Base-by-base conservation (phyloP, 2,113 vertebrate genomes). In the Nothocercus julius region DNA sequence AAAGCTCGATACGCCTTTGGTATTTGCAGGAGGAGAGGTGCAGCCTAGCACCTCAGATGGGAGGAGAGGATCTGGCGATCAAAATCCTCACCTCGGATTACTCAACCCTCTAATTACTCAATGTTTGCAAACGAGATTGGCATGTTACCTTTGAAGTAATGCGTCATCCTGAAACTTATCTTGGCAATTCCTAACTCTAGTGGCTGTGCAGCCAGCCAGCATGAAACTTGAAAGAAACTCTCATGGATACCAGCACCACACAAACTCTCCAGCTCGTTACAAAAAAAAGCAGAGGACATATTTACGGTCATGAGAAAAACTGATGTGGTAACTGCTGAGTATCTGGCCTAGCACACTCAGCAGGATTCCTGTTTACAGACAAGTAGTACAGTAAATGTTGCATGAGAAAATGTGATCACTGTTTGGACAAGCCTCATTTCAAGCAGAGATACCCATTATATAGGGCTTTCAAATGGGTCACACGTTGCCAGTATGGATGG, bases 101-200 rank as follows among this genome's bases (percentile, higher is more conserved):
- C 91, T 89, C 91, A 93, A 81, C 82, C 84, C 44, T 28, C 1
- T 36, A 81, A 91, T 94, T 94, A 94, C 63, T 81, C 78, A 63
- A 21, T 53, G 79, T 68, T 96, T 96, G 92, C 92, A 95, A 85
- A 90, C 85, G 89, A 89, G 63, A 91, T 62, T 72, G 87, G 87
- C 68, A 92, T 78, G 82, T 69, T 94, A 94, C 61, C 85, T 96
- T 87, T 88, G 87, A 96, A 96, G 85, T 82, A 78, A 88, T 72
- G 83, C 53, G 84, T 89, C 89, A 94, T 47, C 92, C 85, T 89
- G 95, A 97, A 96, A 97, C 92, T 64, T 92, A 70, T 81, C 69
- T 81, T 64, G 53, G 76, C 92, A 92, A 40, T 95, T 96, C 90
- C 92, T 84, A 92, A 96, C 90, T 44, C 51, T 58, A 64, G 28